A percentile compares a stretch with the other conserved stretches of the same genome.
These are phyloP conservation scores for Pemphredon lugubris DNA, from an alignment of 2,888 invertebrate genomes.

Conservation along the genomic window DNA sequence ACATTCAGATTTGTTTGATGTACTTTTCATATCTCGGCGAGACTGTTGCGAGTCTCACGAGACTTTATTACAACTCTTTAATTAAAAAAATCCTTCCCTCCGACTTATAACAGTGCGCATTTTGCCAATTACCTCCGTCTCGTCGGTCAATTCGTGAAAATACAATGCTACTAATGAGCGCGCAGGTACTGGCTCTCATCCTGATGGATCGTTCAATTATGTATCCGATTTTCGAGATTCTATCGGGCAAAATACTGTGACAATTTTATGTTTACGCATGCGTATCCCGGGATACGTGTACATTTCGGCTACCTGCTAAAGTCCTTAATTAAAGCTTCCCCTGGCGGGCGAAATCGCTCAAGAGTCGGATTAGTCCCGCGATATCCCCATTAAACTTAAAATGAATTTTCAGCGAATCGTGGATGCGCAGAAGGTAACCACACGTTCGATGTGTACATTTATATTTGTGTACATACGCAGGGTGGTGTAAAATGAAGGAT, in stretches of 20 bases:
- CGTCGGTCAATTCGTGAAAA: conserved; percentile 6
- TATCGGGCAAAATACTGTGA: conserved; percentile 30
- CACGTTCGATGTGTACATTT: not conserved
- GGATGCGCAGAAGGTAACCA: conserved; percentile 22
- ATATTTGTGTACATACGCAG: not conserved
- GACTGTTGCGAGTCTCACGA: too few relatives aligned
- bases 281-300: not conserved
- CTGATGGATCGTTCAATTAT: conserved; percentile 34
- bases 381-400: conserved; percentile 65
- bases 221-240: conserved; percentile 19
- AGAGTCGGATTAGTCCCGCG: conserved; percentile 61
- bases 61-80: not conserved
- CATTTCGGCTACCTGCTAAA: conserved; percentile 32
- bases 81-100: not conserved
- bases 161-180: conserved; percentile 34
- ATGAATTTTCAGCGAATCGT: conserved; percentile 63
- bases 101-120: not conserved
- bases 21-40: too few relatives aligned
- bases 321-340: conserved; percentile 64
- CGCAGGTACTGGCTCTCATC: conserved; percentile 21
- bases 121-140: not conserved
- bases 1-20: too few relatives aligned
- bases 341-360: conserved; percentile 60
- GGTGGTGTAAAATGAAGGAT: too few relatives aligned
- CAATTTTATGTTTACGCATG: conserved; percentile 29